These are phyloP conservation scores for Sarcoramphus papa DNA, from an alignment of 2,797 vertebrate species.

Conservation along the genomic window DNA sequence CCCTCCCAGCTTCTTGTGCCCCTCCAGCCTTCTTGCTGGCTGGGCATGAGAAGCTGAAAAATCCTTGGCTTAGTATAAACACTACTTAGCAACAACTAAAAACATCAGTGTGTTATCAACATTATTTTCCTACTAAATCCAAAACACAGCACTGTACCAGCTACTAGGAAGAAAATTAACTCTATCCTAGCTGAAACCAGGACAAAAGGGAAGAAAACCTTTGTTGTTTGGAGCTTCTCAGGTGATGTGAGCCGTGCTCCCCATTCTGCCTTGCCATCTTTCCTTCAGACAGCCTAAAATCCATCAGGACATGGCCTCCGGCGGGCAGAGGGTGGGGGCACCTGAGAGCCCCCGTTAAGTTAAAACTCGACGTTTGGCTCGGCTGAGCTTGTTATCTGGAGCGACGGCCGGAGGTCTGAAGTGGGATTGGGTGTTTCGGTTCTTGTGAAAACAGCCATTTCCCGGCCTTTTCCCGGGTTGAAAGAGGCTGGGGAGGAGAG, in stretches of 20 bases:
- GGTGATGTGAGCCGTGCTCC: background rate
- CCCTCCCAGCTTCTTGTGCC: no score
- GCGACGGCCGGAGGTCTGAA: background rate
- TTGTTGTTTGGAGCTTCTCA: background rate
- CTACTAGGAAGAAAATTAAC: no score
- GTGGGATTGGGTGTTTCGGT: accelerated
- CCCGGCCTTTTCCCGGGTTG: accelerated
- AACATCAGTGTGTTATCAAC: no score
- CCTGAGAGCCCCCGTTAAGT: background rate
- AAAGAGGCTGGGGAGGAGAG: background rate
- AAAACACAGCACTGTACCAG: no score
- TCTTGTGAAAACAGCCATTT: background rate
- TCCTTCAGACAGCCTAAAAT: background rate
- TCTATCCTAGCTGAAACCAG: no score
- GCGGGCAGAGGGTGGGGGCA: background rate
- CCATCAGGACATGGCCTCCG: background rate
- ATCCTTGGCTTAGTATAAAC: no score
- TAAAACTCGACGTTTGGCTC: background rate
- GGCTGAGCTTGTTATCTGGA: background rate
- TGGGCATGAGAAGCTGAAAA: no score
- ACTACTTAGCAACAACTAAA: no score
- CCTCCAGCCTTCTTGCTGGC: no score
- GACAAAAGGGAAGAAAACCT: background rate
- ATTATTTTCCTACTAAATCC: no score
- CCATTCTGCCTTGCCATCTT: background rate